Percentiles rank a stretch among this genome's conserved stretches.
Conservation (phyloP, 2,113 vertebrate species). For the Platycercus adscitus region DNA sequence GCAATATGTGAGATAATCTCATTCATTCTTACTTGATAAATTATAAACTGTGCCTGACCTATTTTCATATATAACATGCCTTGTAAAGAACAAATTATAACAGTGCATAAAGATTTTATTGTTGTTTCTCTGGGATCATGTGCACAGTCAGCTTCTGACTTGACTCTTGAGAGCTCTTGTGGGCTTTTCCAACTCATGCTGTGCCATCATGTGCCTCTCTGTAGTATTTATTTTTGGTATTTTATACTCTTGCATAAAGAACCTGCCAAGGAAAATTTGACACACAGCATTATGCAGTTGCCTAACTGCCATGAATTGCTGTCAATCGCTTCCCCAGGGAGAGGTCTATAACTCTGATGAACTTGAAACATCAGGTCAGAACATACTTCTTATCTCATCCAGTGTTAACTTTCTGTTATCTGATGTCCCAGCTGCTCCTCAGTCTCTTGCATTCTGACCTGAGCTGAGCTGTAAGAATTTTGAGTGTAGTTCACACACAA, state of each 20-base stretch:
- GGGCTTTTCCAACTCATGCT: neutral
- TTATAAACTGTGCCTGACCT: neutral
- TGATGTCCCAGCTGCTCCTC: neutral
- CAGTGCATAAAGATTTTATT: neutral
- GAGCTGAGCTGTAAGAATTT: neutral
- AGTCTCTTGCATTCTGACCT: neutral
- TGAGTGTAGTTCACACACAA: neutral
- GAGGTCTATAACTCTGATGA: neutral
- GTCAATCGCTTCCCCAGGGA: neutral
- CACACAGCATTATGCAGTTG: neutral
- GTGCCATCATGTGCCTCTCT: neutral
- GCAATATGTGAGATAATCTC: neutral
- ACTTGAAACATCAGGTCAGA: neutral
- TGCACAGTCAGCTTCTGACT: neutral
- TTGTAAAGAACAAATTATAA: neutral
- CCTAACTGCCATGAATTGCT: neutral
- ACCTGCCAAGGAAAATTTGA: conserved; percentile 15
- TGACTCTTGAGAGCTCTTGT: neutral
- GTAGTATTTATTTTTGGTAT: conserved; percentile 4
- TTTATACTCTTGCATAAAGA: neutral
- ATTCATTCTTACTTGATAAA: neutral
- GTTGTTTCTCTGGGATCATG: neutral
- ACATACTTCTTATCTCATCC: neutral
- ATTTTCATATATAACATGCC: neutral
- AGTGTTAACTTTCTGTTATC: neutral